Evolutionary conservation across 2,888 invertebrate species (phyloP).

Genomic region (Quadroppia sp.): DNA sequence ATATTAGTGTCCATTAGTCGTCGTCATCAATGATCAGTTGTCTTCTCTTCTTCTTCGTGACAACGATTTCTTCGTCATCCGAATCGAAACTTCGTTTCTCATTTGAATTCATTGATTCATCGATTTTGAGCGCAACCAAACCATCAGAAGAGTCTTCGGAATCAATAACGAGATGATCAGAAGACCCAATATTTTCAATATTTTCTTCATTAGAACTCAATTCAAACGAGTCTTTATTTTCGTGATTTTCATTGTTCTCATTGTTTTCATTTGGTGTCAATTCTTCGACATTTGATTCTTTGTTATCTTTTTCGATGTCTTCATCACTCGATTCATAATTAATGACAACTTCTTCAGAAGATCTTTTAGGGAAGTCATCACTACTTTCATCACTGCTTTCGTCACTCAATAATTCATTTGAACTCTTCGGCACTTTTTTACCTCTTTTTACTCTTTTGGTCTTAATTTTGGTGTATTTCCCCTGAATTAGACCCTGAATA

Average conservation of each 20-base stretch:
- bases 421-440: not conserved
- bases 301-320: not conserved
- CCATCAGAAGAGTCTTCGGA: constrained; percentile 8
- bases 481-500: not conserved
- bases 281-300: not conserved
- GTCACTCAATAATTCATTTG: too few relatives aligned
- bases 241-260: not conserved
- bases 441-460: not conserved
- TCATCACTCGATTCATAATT: constrained; percentile 8
- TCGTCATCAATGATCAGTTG: not conserved
- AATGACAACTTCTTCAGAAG: not conserved
- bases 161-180: not conserved
- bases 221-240: not conserved
- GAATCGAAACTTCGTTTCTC: not conserved
- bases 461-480: not conserved
- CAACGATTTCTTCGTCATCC: constrained; percentile 5
- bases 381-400: too few relatives aligned
- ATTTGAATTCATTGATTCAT: not conserved
- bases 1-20: constrained; percentile 16
- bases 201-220: not conserved
- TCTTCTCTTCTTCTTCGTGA: not conserved
- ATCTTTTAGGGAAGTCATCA: not conserved
- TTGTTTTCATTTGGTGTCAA: not conserved
- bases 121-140: not conserved
- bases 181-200: not conserved